Base-by-base conservation (phyloP, 2,797 vertebrate species). In the Phaenicophaeus curvirostris region DNA sequence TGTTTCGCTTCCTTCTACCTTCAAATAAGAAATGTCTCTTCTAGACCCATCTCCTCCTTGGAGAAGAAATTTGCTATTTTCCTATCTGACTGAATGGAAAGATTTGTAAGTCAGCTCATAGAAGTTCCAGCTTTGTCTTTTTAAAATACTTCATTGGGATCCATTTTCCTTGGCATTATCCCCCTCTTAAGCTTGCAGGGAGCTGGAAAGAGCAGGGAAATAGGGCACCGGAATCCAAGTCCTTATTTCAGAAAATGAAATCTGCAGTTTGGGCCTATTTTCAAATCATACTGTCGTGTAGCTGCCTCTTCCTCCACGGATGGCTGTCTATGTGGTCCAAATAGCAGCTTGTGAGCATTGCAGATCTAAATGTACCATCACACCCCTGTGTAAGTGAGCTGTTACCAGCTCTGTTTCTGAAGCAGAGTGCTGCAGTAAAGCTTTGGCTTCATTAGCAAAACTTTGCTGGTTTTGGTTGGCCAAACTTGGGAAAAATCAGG, bases 1-100 rank as follows among this genome's bases (percentile, higher is more conserved):
- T 94, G 37, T 91, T 89, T 90, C 44, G 31, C 28, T 85, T 91
- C 66, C 42, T 93, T 73, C 73, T 61, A 13, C 44, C 18, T 48
- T 73, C 37, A 87, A 85, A 74, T n/a, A 79, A 65, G 48, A 74
- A 67, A 58, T 37, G 58, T 57, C 37, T 75, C 19, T 89, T 78
- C 61, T 33, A 76, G 25, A 65, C 15, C 9, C 13, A 35, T 51
- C 61, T 94, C 17, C 33, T 76, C 4, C 78, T 74, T 28, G 57
- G 50, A 76, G 50, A 55, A 65, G 21, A 82, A 74, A 61, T 30
- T 67, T 31, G 17, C 0, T 68, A 9, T 85, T 82, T 95, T 69
- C 13, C 46, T 59, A 5, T 35, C 9, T 81, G n/a, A 4, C n/a
- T 72, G 46, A 31, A 9, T 24, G 28, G 30, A 16, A 15, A 39